These are phyloP conservation scores for Temnothorax rugatulus DNA, from an alignment of 2,888 invertebrate genomes.

Conservation along the genomic window DNA sequence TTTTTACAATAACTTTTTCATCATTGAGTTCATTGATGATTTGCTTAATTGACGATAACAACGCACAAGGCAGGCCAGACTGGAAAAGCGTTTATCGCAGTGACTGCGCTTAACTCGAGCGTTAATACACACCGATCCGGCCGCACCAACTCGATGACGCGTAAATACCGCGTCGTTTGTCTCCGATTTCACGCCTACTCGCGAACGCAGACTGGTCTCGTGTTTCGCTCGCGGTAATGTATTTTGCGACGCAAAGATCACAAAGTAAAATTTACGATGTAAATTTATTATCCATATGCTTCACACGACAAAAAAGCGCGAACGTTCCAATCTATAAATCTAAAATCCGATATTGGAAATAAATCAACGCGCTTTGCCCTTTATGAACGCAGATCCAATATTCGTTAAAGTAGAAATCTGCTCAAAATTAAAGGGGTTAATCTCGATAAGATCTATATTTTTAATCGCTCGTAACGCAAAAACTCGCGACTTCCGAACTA, in stretches of 20 bases:
- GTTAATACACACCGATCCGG: constrained; percentile 53
- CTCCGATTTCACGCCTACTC: constrained; percentile 62
- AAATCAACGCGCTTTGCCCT: not conserved
- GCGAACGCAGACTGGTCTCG: not conserved
- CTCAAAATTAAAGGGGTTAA: not conserved
- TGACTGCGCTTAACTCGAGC: constrained; percentile 46
- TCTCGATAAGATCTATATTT: not conserved
- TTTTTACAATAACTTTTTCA: not conserved
- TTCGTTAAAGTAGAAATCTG: not conserved
- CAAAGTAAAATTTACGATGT: not conserved
- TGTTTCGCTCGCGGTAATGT: constrained; percentile 24
- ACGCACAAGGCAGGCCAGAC: not conserved
- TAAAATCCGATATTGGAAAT: not conserved
- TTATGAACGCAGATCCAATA: not conserved
- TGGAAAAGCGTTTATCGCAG: constrained; percentile 39
- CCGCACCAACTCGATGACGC: constrained; percentile 34
- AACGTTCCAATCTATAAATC: not conserved
- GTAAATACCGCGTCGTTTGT: constrained; percentile 59
- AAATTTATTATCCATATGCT: not conserved
- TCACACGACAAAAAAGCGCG: not conserved
- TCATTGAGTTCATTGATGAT: not conserved
- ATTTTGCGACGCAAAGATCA: constrained; percentile 21
- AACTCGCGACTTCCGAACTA: not conserved
- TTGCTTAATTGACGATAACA: not conserved
- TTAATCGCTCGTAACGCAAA: not conserved